Conservation (phyloP, 2,113 vertebrate species). For the Istiophorus platypterus region DNA sequence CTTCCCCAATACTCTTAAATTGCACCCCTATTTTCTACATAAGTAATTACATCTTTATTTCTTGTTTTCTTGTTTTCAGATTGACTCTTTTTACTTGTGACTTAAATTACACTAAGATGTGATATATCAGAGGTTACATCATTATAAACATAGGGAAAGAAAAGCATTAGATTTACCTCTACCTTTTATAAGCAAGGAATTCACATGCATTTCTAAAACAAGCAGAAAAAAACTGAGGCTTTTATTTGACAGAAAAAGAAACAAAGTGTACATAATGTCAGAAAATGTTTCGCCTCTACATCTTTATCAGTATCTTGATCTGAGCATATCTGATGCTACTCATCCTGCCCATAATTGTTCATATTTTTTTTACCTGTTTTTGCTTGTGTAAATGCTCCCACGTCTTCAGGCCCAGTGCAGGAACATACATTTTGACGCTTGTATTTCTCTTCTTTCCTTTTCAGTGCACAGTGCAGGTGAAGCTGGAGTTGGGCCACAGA, state of each 20-base stretch:
- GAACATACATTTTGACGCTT: neutral
- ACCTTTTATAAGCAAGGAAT: neutral
- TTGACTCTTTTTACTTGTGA: neutral
- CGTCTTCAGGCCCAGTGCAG: neutral
- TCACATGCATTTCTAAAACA: neutral
- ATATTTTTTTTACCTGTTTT: neutral
- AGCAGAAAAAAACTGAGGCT: neutral
- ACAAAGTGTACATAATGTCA: neutral
- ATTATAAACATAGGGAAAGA: neutral
- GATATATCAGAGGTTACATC: neutral
- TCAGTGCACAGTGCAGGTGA: slow-evolving; percentile 98
- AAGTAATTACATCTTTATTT: neutral
- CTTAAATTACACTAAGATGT: neutral
- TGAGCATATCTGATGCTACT: neutral
- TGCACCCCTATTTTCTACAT: too few species aligned
- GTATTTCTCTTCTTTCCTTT: neutral
- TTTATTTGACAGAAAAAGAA: slow-evolving; percentile 15
- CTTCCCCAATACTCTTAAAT: neutral
- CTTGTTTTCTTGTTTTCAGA: neutral
- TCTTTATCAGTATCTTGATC: slow-evolving; percentile 7
- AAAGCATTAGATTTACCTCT: neutral
- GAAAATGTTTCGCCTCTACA: neutral
- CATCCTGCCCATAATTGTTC: neutral
- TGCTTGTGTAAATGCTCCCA: neutral
- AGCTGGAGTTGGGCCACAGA: slow-evolving; percentile 97